Evolutionary conservation across 2,888 invertebrate genomes (phyloP).

Genomic region (Synanthedon andrenaeformis): DNA sequence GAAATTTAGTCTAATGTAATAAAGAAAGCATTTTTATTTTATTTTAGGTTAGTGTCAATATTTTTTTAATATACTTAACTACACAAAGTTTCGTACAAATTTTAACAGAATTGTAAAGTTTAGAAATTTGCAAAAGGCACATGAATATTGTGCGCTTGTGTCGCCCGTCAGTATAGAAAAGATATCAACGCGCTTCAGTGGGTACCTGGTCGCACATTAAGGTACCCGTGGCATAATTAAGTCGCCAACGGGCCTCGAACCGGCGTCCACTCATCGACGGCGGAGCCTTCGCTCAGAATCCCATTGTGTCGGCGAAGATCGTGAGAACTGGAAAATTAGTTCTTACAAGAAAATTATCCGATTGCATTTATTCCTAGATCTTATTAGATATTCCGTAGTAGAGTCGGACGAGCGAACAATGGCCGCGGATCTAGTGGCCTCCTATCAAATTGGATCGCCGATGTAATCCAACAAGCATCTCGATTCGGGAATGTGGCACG

Average conservation of each 20-base stretch:
- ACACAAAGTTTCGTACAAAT: too few relatives aligned
- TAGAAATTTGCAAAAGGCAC: background rate
- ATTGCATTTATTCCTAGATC: conserved; percentile 1
- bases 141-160: background rate
- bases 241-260: too few relatives aligned
- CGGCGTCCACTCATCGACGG: background rate
- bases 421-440: conserved; percentile 1
- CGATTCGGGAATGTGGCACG: too few relatives aligned
- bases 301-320: background rate
- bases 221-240: too few relatives aligned
- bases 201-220: too few relatives aligned
- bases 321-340: conserved; percentile 4
- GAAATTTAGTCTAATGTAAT: too few relatives aligned
- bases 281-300: background rate
- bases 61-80: too few relatives aligned
- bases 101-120: background rate
- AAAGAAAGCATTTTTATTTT: too few relatives aligned
- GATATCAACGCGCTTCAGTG: background rate
- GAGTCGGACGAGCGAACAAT: conserved; percentile 1
- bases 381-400: conserved; percentile 1
- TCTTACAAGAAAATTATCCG: conserved; percentile 2
- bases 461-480: conserved; percentile 4
- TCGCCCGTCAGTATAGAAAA: background rate
- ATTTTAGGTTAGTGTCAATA: too few relatives aligned
- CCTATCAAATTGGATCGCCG: conserved; percentile 8